Percentiles rank a stretch among this genome's conserved stretches.
Conservation (phyloP, 1,140 invertebrate species). For the Caenorhabditis brenneri region DNA sequence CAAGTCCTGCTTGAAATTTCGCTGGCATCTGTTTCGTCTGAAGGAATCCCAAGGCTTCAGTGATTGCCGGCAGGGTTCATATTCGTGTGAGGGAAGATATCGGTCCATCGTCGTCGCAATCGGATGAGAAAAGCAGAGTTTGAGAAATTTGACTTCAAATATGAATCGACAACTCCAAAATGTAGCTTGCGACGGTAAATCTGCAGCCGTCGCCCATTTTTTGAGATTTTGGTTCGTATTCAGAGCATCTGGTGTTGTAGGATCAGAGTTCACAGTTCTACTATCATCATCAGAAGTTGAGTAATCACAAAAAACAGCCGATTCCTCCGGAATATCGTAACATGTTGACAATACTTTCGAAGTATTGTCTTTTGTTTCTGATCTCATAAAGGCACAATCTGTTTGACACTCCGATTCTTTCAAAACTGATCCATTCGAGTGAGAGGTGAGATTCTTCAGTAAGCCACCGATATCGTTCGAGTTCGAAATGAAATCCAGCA, state of each 20-base stretch:
- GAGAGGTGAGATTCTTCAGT: neutral
- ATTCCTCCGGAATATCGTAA: neutral
- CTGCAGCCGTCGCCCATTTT: neutral
- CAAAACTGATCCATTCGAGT: neutral
- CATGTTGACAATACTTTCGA: neutral
- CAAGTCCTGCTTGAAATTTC: neutral
- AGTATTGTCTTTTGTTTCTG: too few species aligned
- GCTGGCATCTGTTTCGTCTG: neutral
- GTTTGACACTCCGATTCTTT: too few species aligned
- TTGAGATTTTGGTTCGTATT: neutral
- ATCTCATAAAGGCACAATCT: neutral
- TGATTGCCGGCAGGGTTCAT: neutral
- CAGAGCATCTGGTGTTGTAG: neutral
- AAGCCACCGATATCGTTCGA: neutral
- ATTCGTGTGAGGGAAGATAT: neutral
- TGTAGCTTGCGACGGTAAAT: neutral
- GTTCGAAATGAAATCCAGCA: neutral
- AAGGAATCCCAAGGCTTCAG: neutral
- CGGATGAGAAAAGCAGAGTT: neutral
- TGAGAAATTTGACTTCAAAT: neutral
- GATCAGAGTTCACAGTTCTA: neutral
- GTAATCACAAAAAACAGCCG: constrained; percentile 2
- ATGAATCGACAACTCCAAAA: neutral
- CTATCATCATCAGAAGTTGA: constrained; percentile 8
- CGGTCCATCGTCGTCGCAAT: neutral